Conservation (phyloP, 2,888 invertebrate genomes). For the Tridacna gigas region DNA sequence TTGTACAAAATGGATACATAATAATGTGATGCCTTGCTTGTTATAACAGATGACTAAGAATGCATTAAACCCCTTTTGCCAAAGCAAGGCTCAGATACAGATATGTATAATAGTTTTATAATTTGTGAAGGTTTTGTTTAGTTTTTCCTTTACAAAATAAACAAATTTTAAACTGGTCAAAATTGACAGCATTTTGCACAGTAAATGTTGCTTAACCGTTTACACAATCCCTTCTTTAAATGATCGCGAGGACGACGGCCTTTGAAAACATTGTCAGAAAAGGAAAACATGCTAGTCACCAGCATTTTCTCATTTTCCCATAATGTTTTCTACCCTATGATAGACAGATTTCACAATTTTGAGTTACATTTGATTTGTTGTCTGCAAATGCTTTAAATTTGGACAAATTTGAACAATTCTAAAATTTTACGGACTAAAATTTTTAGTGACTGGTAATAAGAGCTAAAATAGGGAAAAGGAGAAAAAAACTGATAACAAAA, state of each 20-base stretch:
- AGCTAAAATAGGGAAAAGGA: too few relatives aligned
- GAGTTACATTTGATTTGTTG: too few relatives aligned
- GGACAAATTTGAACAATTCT: too few relatives aligned
- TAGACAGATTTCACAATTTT: too few relatives aligned
- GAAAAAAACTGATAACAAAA: too few relatives aligned
- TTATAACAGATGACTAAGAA: too few relatives aligned
- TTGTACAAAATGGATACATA: too few relatives aligned
- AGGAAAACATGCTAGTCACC: background rate
- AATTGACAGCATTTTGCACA: background rate
- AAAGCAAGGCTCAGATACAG: background rate
- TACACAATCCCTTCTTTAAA: background rate
- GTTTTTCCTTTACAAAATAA: background rate
- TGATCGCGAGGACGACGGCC: background rate
- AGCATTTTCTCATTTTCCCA: background rate
- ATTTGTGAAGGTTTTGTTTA: background rate
- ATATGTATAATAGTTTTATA: constrained; percentile 16
- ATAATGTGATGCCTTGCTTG: too few relatives aligned
- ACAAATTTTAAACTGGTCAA: background rate
- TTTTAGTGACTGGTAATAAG: too few relatives aligned
- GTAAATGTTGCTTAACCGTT: background rate
- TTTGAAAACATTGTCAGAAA: background rate
- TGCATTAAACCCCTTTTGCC: too few relatives aligned
- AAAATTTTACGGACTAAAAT: too few relatives aligned
- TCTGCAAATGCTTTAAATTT: too few relatives aligned
- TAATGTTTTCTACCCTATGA: background rate